Conservation (phyloP, 2,888 invertebrate genomes). For the Sycophila texana region DNA sequence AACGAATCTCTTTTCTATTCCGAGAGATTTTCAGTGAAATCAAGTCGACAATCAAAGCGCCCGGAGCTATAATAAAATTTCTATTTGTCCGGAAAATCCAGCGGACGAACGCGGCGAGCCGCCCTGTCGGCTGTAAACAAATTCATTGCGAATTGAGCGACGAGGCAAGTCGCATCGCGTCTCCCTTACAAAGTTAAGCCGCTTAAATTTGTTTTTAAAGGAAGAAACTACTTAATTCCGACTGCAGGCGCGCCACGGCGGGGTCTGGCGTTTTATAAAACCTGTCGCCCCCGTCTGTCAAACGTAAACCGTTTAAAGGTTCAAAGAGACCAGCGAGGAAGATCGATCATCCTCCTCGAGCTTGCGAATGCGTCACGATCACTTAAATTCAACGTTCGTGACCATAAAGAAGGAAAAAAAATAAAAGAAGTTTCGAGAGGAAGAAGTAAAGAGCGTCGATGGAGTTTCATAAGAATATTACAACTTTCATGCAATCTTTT, state of each 20-base stretch:
- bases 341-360: slow-evolving; percentile 9
- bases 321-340: background rate
- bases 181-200: background rate
- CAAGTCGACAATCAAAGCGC: background rate
- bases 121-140: background rate
- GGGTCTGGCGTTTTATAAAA: background rate
- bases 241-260: background rate
- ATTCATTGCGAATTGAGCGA: background rate
- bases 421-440: background rate
- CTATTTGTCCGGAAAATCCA: background rate
- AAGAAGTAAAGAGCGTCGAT: background rate
- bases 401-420: background rate
- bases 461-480: too few relatives aligned
- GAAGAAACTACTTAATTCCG: background rate
- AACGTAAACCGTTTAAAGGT: background rate
- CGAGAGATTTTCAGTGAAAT: background rate
- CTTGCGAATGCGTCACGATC: background rate
- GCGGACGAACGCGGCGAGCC: background rate
- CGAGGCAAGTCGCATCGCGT: background rate
- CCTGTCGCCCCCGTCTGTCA: background rate
- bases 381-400: background rate
- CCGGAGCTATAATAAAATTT: background rate
- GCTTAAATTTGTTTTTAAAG: background rate
- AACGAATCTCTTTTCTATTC: background rate
- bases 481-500: too few relatives aligned